phyloP scores from a whole-genome alignment of 2,888 invertebrate genomes.

The Alitta virens region DNA sequence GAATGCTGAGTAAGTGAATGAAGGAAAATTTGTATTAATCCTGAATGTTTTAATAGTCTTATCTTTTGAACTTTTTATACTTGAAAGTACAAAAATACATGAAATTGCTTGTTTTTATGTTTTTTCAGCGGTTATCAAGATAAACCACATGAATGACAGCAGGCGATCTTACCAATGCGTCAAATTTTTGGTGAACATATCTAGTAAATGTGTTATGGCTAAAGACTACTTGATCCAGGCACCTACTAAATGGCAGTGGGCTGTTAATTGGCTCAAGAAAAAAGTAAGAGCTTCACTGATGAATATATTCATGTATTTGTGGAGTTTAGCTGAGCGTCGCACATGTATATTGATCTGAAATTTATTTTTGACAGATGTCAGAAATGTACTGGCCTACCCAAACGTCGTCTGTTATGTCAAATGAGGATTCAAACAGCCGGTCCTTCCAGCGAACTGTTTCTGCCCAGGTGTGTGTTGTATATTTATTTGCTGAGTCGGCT shows the following conservation, averaged over 20 bases:
- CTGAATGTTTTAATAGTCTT: neutral
- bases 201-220: conserved; percentile 52
- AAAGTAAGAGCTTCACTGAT: conserved; percentile 45
- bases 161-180: conserved; percentile 60
- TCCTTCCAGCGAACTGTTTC: conserved; percentile 59
- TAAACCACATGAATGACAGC: conserved; percentile 56
- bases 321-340: neutral
- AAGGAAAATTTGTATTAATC: neutral
- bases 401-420: conserved; percentile 45
- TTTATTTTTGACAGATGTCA: conserved; percentile 41
- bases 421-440: conserved; percentile 58
- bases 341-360: neutral
- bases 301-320: neutral
- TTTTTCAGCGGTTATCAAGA: conserved; percentile 48
- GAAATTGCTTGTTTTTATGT: too few species aligned
- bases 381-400: conserved; percentile 47
- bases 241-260: conserved; percentile 59
- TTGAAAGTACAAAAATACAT: too few species aligned
- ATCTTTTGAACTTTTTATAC: neutral
- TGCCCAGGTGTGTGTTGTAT: too few species aligned
- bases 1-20: conserved; percentile 50
- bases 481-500: too few species aligned
- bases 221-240: conserved; percentile 57
- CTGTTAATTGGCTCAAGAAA: conserved; percentile 60
- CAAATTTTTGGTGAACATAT: conserved; percentile 58